phyloP scores from a whole-genome alignment of 2,797 vertebrate genomes.

The Tapera naevia region DNA sequence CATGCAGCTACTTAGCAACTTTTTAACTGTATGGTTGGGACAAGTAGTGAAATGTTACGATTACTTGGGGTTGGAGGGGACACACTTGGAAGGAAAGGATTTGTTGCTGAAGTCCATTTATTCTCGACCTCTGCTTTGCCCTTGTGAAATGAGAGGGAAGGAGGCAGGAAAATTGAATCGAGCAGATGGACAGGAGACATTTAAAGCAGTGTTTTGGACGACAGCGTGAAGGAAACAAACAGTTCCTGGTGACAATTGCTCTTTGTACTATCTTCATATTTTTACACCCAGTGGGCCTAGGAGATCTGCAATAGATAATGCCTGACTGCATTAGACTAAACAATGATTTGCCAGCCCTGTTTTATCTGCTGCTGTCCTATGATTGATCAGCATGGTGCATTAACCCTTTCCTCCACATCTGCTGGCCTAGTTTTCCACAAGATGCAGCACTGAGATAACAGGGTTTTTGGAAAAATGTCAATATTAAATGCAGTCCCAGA shows the following conservation, averaged over 20 bases:
- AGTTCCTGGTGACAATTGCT: neutral
- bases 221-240: neutral
- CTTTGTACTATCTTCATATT: constrained; percentile 49
- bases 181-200: neutral
- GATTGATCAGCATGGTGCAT: constrained; percentile 17
- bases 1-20: neutral
- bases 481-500: neutral
- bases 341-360: constrained; percentile 64
- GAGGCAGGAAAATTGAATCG: neutral
- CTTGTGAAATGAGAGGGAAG: neutral
- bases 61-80: neutral
- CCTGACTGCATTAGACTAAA: constrained; percentile 64
- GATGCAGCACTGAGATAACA: neutral
- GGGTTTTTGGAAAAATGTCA: neutral
- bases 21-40: neutral
- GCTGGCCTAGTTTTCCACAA: constrained; percentile 20
- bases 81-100: neutral
- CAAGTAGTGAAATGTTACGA: constrained; percentile 23
- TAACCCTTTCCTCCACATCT: constrained; percentile 46
- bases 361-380: constrained; percentile 36
- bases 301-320: constrained; percentile 50
- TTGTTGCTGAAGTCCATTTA: constrained; percentile 8
- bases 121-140: neutral
- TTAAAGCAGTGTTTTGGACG: neutral
- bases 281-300: constrained; percentile 17